A percentile compares a stretch with the other conserved stretches of the same genome.
Conservation (phyloP, 2,113 vertebrate genomes). For the Rattus rattus region DNA sequence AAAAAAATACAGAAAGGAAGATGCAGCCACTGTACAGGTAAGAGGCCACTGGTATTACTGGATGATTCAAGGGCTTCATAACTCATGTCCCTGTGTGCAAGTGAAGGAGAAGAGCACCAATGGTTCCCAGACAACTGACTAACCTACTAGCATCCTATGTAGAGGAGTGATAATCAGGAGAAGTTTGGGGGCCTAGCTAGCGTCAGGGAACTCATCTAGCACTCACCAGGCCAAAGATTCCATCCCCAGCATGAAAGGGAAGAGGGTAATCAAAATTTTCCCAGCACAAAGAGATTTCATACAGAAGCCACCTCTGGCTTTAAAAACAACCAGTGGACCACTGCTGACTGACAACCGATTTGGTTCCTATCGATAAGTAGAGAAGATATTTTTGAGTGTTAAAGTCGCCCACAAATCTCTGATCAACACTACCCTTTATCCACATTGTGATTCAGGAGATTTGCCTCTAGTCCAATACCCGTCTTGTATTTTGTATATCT, state of each 20-base stretch:
- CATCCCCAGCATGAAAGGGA: neutral
- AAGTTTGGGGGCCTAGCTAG: too few relatives aligned
- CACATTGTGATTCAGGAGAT: neutral
- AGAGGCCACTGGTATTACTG: neutral
- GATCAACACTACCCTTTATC: neutral
- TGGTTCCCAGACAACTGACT: neutral
- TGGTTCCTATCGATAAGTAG: neutral
- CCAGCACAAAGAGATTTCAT: neutral
- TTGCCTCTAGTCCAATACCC: neutral
- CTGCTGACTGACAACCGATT: neutral
- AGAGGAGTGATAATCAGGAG: neutral
- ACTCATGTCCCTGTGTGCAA: neutral
- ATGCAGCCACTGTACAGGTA: neutral
- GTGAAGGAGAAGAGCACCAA: neutral
- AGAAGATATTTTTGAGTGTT: neutral
- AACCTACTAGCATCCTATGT: neutral
- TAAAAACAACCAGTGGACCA: neutral
- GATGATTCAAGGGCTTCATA: neutral
- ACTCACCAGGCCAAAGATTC: neutral
- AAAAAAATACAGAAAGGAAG: neutral
- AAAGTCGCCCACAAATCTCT: neutral
- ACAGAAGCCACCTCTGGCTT: neutral
- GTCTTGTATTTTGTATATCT: neutral
- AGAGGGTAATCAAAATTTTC: neutral
- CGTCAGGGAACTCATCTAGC: neutral